Evolutionary conservation across 2,888 invertebrate genomes (phyloP), one percentile per base, ranked within the genome.

Genomic region (Bibio marci): DNA sequence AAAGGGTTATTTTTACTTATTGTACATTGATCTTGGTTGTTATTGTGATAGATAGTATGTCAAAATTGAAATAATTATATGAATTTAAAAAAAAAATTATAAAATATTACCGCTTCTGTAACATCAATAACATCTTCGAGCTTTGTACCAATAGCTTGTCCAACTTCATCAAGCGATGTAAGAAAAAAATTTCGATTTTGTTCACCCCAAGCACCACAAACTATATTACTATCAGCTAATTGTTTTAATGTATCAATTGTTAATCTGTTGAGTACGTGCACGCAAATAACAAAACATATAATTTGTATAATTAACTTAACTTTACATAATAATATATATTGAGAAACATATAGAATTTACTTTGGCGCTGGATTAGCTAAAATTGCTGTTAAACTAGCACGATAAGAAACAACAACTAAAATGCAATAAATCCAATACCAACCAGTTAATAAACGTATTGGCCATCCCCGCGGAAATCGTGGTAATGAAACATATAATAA

Each of bases 381-480:
- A 38, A 82, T 81, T 0, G 86, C 85, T 0, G 85, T 86, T 71
- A 87, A 77, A 49, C 83, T 85, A 1, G 86, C 86, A 50, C 79
- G 64, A 54, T 88, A 88, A 0, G 80, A 72, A 0, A 83, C 81
- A 0, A 80, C 79, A 5, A 86, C 67, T 4, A 86, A 64, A 43
- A 85, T 73, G 51, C 81, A 81, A 54, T 85, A 88, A 2, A 86
- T 57, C 85, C 85, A 87, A 60, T 85, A 87, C 77, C 83, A 86
- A 1, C 87, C 86, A 2, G 85, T 83, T 12, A 87, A 64, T 22
- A 86, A 64, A 27, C 86, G 66, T 31, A 87, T 64, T 0, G 86
- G 77, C 85, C 86, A 86, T 13, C 78, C 80, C 13, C 69, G 67
- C 0, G 86, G 85, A 47, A 85, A 63, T 50, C 71, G 73, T 0